These are phyloP conservation scores for Drosophila buzzatii DNA, from an alignment of 2,888 invertebrate species.

Conservation along the genomic window DNA sequence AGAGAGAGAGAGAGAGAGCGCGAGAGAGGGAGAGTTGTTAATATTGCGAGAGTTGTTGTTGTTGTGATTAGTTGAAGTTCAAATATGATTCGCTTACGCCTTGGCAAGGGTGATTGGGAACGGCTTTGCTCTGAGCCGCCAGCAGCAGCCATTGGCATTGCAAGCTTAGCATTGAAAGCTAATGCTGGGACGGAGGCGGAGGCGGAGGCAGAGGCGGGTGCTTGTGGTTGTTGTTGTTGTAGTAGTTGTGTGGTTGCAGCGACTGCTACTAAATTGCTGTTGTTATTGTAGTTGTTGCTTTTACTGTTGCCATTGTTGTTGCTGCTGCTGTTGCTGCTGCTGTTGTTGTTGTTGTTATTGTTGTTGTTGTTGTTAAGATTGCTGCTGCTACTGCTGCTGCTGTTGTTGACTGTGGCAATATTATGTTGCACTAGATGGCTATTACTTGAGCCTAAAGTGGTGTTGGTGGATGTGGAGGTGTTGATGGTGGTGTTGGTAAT, in stretches of 20 bases:
- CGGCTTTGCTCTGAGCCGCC: conserved; percentile 81
- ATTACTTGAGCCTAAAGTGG: conserved; percentile 48
- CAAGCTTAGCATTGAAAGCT: conserved; percentile 68
- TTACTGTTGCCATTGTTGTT: conserved; percentile 54
- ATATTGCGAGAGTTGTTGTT: conserved; percentile 8
- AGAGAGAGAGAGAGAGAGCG: too few relatives aligned
- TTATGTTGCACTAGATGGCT: conserved; percentile 40
- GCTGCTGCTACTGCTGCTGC: conserved; percentile 36
- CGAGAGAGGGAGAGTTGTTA: conserved; percentile 12
- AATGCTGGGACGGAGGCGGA: conserved; percentile 56
- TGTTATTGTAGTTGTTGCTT: conserved; percentile 41
- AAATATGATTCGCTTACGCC: conserved; percentile 80
- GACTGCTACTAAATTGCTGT: conserved; percentile 28
- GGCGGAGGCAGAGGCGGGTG: conserved; percentile 57
- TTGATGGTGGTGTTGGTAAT: conserved; percentile 57
- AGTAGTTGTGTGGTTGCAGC: conserved; percentile 28
- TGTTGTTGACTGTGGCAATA: conserved; percentile 48
- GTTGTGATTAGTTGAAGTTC: conserved; percentile 23
- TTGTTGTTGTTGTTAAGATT: conserved; percentile 39
- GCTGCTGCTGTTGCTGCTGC: conserved; percentile 43
- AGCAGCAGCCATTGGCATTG: conserved; percentile 70
- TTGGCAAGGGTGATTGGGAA: conserved; percentile 85
- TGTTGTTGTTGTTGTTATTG: conserved; percentile 54
- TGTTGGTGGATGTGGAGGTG: conserved; percentile 48
- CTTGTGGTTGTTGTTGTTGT: conserved; percentile 36